Evolutionary conservation across 2,888 invertebrate species (phyloP).

Genomic region (Spisula subtruncata): DNA sequence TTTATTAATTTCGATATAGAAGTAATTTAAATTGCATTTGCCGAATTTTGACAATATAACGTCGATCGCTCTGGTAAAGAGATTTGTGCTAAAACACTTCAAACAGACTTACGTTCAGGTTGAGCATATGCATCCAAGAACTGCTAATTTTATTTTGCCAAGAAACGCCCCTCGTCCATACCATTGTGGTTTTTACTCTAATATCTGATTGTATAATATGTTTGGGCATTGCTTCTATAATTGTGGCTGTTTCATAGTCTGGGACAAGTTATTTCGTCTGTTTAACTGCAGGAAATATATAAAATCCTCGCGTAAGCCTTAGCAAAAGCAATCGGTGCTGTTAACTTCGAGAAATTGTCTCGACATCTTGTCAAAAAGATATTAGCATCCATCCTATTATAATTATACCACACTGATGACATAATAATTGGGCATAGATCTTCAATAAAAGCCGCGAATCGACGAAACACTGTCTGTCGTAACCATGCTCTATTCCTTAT

Average conservation of each 20-base stretch:
- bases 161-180: too few relatives aligned
- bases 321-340: neutral
- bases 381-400: conserved; percentile 1
- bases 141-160: too few relatives aligned
- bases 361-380: conserved; percentile 18
- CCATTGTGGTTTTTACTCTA: too few relatives aligned
- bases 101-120: too few relatives aligned
- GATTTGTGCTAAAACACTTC: too few relatives aligned
- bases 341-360: neutral
- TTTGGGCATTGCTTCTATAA: neutral
- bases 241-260: neutral
- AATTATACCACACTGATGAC: neutral
- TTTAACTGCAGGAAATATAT: neutral
- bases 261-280: neutral
- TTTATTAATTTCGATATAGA: too few relatives aligned
- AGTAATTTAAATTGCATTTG: too few relatives aligned
- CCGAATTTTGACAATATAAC: too few relatives aligned
- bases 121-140: too few relatives aligned
- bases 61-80: too few relatives aligned
- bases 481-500: too few relatives aligned
- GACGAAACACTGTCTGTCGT: neutral
- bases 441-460: neutral
- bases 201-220: neutral
- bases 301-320: neutral
- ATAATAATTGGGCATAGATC: neutral